A percentile compares a stretch with the other conserved stretches of the same genome.
Evolutionary conservation across 2,888 invertebrate species (phyloP).

Genomic region (Operophtera brumata): DNA sequence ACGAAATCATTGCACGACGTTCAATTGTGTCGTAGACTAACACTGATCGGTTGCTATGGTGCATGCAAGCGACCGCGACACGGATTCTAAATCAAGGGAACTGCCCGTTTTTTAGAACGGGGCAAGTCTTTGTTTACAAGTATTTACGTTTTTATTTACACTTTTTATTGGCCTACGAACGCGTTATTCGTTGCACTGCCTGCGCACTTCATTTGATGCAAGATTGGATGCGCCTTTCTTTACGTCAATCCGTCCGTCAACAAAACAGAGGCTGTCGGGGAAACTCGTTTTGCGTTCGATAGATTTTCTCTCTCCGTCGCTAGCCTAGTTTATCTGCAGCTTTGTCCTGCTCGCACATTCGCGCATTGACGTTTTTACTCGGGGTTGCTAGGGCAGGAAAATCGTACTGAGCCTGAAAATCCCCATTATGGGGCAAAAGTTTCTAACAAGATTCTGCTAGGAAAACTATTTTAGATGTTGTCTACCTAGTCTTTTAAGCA

Average conservation of each 20-base stretch:
- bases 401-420: not conserved
- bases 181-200: conserved; percentile 76
- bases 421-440: not conserved
- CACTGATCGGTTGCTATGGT: conserved; percentile 67
- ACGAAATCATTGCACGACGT: conserved; percentile 66
- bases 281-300: conserved; percentile 43
- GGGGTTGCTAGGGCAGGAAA: conserved; percentile 50
- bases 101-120: conserved; percentile 20
- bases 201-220: conserved; percentile 75
- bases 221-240: conserved; percentile 72
- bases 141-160: conserved; percentile 70
- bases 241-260: conserved; percentile 59
- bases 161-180: conserved; percentile 68
- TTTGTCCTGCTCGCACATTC: conserved; percentile 56
- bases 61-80: conserved; percentile 55
- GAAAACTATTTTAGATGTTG: not conserved
- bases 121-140: conserved; percentile 58
- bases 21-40: conserved; percentile 69
- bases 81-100: conserved; percentile 32
- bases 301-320: conserved; percentile 58
- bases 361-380: conserved; percentile 49
- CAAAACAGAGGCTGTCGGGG: conserved; percentile 57
- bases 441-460: not conserved
- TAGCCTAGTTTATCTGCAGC: conserved; percentile 39
- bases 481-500: not conserved